phyloP scores from a whole-genome alignment of 2,888 invertebrate genomes.

The Endotricha flammealis region DNA sequence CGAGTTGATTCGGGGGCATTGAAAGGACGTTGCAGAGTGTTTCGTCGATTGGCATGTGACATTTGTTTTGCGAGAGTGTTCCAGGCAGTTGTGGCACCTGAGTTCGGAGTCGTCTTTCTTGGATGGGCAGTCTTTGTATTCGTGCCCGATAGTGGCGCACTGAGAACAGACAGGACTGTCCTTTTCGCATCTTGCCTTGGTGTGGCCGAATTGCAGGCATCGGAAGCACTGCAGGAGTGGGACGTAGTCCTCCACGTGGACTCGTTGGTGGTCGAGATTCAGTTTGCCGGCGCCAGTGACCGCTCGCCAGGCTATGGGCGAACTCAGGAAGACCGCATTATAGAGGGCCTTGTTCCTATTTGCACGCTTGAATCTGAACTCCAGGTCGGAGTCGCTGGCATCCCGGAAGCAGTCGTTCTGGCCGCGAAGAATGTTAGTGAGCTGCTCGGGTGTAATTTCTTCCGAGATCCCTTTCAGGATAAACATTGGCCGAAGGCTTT shows the following conservation, averaged over 20 bases:
- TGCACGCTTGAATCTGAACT: not conserved
- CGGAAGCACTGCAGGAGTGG: conserved; percentile 7
- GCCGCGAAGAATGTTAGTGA: not conserved
- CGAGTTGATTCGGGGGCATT: too few relatives aligned
- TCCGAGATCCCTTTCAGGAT: conserved; percentile 3
- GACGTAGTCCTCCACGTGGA: conserved; percentile 10
- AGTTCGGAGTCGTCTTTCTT: too few relatives aligned
- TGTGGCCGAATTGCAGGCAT: conserved; percentile 13
- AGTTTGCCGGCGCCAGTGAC: not conserved
- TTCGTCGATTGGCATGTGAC: too few relatives aligned
- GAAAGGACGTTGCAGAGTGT: too few relatives aligned
- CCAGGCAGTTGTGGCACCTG: too few relatives aligned
- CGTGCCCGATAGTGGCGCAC: not conserved
- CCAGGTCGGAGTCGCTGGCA: not conserved
- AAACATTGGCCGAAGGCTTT: conserved; percentile 4
- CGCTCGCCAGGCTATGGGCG: not conserved
- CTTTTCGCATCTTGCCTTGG: not conserved
- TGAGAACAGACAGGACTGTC: not conserved
- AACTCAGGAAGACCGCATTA: not conserved
- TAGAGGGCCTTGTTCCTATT: conserved; percentile 3
- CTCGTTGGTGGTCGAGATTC: conserved; percentile 10
- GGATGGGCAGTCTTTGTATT: not conserved
- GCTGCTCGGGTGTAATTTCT: not conserved
- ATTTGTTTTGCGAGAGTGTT: too few relatives aligned
- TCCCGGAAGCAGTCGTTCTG: not conserved